Evolutionary conservation across 2,797 vertebrate genomes (phyloP), one percentile per base, ranked within the genome.

Genomic region (Oryzias dopingdopingensis): DNA sequence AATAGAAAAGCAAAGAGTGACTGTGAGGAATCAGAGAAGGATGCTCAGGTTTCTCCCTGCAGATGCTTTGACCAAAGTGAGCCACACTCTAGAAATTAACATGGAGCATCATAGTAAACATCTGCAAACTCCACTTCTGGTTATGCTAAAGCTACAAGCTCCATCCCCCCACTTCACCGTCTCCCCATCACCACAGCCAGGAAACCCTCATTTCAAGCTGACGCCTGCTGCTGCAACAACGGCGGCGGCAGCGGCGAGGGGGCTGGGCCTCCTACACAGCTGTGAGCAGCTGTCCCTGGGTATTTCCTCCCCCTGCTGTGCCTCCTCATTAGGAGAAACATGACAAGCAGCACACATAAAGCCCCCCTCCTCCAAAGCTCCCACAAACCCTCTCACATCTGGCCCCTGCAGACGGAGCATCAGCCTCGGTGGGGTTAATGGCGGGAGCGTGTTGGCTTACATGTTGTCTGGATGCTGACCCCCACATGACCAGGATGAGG

Each of bases 61-160:
- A 76, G 62, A 78, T 57, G 73, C 65, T 73, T 72, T 82, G 79
- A 83, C 82, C 70, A 59, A 79, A 80, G 79, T 83, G 69, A 82
- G 82, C 80, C 77, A 71, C 72, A 59, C 60, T 65, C 76, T 51
- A 69, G 75, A 68, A 81, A 80, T 84, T 84, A 86, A 73, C 86
- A 88, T 63, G 60, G 68, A 51, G 75, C 81, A 85, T 82, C 68
- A 79, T 74, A 74, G 80, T 63, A 84, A 87, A 89, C 86, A 88
- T 90, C 85, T 88, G 89, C 56, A 76, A 51, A 59, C 61, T 71
- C 80, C 81, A 87, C 82, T 87, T 88, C 80, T 91, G 86, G 79
- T 74, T 52, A 52, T 0, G 52, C 82, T 72, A 72, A 79, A 72
- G 57, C 23, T 56, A 66, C 2, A 2, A 83, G 72, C 68, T 64